These are phyloP conservation scores for Avahi laniger DNA, from an alignment of 2,797 vertebrate species.

Conservation along the genomic window DNA sequence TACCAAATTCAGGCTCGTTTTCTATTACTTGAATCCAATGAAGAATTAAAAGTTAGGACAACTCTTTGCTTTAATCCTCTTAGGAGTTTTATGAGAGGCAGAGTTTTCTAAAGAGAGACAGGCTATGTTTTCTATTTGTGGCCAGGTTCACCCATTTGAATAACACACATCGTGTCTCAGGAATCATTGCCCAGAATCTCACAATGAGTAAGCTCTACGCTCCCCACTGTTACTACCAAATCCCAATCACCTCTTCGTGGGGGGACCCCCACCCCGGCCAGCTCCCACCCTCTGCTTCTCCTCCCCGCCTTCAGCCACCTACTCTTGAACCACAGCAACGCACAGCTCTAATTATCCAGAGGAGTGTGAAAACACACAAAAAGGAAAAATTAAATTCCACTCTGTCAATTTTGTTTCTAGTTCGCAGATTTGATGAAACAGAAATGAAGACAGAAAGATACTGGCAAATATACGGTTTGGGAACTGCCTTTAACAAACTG, in stretches of 20 bases:
- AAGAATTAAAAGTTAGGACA: not conserved
- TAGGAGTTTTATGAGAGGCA: not conserved
- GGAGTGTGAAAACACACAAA: not conserved
- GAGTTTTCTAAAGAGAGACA: not conserved
- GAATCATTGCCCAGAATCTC: not conserved
- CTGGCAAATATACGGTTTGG: not conserved
- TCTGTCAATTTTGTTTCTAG: slow-evolving; percentile 34
- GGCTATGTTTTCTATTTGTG: not conserved
- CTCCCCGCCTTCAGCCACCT: not conserved
- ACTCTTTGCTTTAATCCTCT: not conserved
- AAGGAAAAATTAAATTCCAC: slow-evolving; percentile 42
- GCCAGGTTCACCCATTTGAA: not conserved
- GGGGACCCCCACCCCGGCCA: too few relatives aligned
- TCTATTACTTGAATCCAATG: not conserved
- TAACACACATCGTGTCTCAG: not conserved
- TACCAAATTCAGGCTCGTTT: not conserved
- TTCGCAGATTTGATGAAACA: slow-evolving; percentile 42
- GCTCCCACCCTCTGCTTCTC: not conserved
- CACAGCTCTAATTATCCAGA: slow-evolving; percentile 3
- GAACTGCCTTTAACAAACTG: not conserved
- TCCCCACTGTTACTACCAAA: not conserved
- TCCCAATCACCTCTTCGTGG: not conserved
- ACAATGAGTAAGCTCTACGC: not conserved
- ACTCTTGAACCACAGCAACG: not conserved
- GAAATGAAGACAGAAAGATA: slow-evolving; percentile 4